A percentile compares a stretch with the other conserved stretches of the same genome.
phyloP scores from a whole-genome alignment of 2,888 invertebrate species.

The Rotaria socialis region DNA sequence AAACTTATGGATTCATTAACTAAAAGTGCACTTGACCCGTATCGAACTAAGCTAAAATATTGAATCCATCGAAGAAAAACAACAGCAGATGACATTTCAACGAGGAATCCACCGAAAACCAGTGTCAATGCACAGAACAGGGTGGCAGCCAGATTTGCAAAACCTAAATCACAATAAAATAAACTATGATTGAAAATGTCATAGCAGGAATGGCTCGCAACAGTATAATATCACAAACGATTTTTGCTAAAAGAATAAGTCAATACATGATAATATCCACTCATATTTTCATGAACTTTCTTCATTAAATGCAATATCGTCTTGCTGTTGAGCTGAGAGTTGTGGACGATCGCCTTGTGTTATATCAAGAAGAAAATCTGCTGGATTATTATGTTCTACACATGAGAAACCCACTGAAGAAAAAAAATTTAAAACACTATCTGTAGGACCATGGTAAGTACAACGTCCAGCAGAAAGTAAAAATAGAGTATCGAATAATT shows the following conservation, averaged over 20 bases:
- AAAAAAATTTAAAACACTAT: background rate
- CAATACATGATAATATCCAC: constrained; percentile 22
- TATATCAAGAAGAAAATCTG: background rate
- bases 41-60: constrained; percentile 56
- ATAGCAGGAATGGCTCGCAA: too few relatives aligned
- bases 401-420: background rate
- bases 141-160: too few relatives aligned
- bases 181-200: too few relatives aligned
- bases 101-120: constrained; percentile 57
- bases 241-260: constrained; percentile 48
- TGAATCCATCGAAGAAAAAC: constrained; percentile 55
- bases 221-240: constrained; percentile 41
- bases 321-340: too few relatives aligned
- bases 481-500: constrained; percentile 53
- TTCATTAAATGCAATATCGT: too few relatives aligned
- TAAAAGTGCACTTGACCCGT: constrained; percentile 52
- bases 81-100: constrained; percentile 54
- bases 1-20: too few relatives aligned
- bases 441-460: constrained; percentile 55
- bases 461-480: constrained; percentile 54
- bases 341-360: background rate
- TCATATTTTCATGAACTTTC: too few relatives aligned
- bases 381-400: background rate
- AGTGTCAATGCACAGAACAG: too few relatives aligned
- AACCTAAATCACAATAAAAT: too few relatives aligned